Conservation (phyloP, 2,797 vertebrate genomes). For the Amphiprion clarkii region DNA sequence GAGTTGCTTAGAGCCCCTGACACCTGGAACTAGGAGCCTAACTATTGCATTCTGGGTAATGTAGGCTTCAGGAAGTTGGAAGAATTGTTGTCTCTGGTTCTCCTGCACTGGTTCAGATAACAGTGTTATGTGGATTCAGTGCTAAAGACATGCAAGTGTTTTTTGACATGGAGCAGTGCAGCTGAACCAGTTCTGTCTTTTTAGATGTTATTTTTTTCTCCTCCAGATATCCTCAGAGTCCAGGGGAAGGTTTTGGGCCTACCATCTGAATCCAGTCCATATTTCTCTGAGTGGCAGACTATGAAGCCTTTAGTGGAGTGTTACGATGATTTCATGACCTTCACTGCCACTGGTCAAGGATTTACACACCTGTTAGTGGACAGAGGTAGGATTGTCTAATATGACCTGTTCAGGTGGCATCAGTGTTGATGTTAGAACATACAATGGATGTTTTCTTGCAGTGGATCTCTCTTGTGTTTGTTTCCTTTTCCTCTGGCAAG, state of each 20-base stretch:
- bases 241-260: constrained; percentile 55
- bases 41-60: constrained; percentile 9
- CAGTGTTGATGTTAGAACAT: too few relatives aligned
- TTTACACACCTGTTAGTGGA: constrained; percentile 76
- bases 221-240: constrained; percentile 60
- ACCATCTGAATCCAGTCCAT: constrained; percentile 34
- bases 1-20: background rate
- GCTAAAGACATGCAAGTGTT: too few relatives aligned
- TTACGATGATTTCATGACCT: constrained; percentile 70
- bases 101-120: too few relatives aligned
- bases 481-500: too few relatives aligned
- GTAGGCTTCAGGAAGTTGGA: background rate
- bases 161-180: too few relatives aligned
- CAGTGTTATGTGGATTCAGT: too few relatives aligned
- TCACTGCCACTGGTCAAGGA: constrained; percentile 76
- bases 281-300: constrained; percentile 63
- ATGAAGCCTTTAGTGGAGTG: constrained; percentile 79
- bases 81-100: too few relatives aligned
- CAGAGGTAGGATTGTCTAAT: constrained; percentile 67
- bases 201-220: background rate
- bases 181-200: background rate
- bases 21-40: background rate
- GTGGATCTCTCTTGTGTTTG: too few relatives aligned
- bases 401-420: too few relatives aligned
- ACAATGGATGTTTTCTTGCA: too few relatives aligned